Evolutionary conservation across 2,888 invertebrate genomes (phyloP).

Genomic region (Stenurella melanura): DNA sequence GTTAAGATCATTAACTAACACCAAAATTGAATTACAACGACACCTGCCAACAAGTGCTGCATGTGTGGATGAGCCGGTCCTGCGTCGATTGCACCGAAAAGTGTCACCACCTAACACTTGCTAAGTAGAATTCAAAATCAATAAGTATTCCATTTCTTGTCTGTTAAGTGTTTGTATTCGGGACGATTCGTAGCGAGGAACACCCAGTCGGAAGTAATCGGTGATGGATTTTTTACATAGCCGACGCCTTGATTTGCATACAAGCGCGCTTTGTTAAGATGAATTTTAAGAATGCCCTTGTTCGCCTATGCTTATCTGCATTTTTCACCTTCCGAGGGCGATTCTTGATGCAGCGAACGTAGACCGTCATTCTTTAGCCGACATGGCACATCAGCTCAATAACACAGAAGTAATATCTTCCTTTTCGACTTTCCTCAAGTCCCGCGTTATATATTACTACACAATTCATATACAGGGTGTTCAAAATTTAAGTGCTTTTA

Average conservation of each 20-base stretch:
- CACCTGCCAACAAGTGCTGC: background rate
- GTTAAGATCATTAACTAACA: too few relatives aligned
- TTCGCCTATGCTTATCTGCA: conserved; percentile 54
- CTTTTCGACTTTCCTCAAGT: background rate
- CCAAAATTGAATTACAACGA: too few relatives aligned
- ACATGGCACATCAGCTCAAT: conserved; percentile 19
- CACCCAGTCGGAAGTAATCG: conserved; percentile 68
- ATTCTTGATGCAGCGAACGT: conserved; percentile 16
- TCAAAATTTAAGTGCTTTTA: too few relatives aligned
- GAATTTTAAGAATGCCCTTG: conserved; percentile 61
- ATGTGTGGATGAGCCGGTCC: conserved; percentile 30
- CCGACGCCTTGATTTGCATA: conserved; percentile 72
- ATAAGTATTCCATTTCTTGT: conserved; percentile 73
- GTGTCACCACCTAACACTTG: conserved; percentile 72
- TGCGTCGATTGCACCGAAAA: conserved; percentile 59
- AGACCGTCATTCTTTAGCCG: background rate
- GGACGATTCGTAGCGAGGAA: conserved; percentile 63
- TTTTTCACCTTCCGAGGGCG: conserved; percentile 52
- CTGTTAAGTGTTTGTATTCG: conserved; percentile 69
- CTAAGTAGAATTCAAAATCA: conserved; percentile 73
- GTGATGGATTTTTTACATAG: conserved; percentile 70
- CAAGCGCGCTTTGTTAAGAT: conserved; percentile 64
- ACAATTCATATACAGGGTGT: too few relatives aligned
- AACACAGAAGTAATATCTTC: background rate
- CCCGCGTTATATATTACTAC: background rate